phyloP scores from a whole-genome alignment of 2,113 vertebrate genomes.

The Spilogale gracilis region DNA sequence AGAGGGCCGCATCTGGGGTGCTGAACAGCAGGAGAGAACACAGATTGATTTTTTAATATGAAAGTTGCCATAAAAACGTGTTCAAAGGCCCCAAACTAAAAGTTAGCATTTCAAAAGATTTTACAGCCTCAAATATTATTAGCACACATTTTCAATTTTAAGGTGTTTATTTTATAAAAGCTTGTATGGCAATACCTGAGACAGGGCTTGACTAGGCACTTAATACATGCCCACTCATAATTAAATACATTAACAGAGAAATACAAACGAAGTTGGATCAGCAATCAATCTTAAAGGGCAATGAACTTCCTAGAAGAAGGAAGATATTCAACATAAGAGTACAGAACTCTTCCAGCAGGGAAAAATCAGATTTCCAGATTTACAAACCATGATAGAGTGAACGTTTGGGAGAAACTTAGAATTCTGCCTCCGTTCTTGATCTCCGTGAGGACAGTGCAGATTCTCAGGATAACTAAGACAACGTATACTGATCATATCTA shows the following conservation, averaged over 20 bases:
- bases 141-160: not conserved
- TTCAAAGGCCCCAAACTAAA: not conserved
- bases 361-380: not conserved
- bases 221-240: not conserved
- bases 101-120: not conserved
- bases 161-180: slow-evolving; percentile 20
- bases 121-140: not conserved
- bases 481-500: not conserved
- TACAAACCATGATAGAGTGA: slow-evolving; percentile 9
- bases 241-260: not conserved
- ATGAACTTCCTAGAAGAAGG: not conserved
- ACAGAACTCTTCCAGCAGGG: not conserved
- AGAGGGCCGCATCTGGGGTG: not conserved
- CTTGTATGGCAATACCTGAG: not conserved
- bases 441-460: fast-evolving
- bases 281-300: not conserved
- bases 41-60: not conserved
- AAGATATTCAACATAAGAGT: not conserved
- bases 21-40: not conserved
- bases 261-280: not conserved
- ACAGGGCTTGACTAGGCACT: not conserved
- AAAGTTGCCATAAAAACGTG: not conserved
- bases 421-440: not conserved
- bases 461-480: not conserved
- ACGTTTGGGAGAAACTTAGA: not conserved